Conservation (phyloP, 2,113 vertebrate genomes). For the Otus sunia region DNA sequence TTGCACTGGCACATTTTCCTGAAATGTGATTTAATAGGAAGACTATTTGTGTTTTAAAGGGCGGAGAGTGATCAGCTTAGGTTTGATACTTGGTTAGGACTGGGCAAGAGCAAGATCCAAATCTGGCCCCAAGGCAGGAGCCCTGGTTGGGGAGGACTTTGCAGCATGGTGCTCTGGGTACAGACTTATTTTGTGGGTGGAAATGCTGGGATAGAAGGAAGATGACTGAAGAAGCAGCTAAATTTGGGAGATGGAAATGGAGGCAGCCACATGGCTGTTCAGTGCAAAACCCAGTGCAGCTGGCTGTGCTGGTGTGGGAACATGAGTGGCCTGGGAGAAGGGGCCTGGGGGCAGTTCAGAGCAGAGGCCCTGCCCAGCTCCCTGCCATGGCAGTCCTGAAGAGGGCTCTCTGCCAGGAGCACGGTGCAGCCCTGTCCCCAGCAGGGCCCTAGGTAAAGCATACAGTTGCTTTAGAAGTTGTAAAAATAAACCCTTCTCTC, state of each 20-base stretch:
- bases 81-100: not conserved
- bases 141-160: not conserved
- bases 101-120: not conserved
- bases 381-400: not conserved
- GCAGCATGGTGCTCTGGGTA: not conserved
- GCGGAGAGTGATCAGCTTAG: not conserved
- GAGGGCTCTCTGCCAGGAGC: not conserved
- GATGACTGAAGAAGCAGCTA: not conserved
- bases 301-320: not conserved
- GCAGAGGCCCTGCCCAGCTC: not conserved
- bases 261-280: not conserved
- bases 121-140: not conserved
- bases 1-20: not conserved
- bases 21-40: not conserved
- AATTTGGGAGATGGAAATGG: not conserved
- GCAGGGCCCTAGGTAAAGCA: not conserved
- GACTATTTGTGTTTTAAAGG: not conserved
- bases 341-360: rapidly evolving
- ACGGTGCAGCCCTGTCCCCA: rapidly evolving
- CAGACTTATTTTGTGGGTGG: not conserved
- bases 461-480: rapidly evolving
- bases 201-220: not conserved
- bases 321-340: not conserved
- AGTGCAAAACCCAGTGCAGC: not conserved
- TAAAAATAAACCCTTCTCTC: not conserved